phyloP scores from a whole-genome alignment of 2,797 vertebrate species.

The Catamblyrhynchus diadema region DNA sequence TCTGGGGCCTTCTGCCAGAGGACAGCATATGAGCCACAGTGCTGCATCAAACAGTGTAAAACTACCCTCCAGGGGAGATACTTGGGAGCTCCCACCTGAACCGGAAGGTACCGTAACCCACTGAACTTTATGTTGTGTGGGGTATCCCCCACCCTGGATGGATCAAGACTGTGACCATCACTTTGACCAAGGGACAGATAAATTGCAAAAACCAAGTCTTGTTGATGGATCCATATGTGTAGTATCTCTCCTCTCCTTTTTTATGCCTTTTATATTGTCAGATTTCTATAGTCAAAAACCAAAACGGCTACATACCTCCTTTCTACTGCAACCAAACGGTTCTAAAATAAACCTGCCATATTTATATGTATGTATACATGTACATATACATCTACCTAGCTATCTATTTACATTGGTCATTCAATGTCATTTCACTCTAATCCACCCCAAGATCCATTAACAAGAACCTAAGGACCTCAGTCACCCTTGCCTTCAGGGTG shows the following conservation, averaged over 20 bases:
- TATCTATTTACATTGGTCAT: neutral
- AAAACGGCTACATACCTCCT: neutral
- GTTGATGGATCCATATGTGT: no score
- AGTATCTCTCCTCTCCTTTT: neutral
- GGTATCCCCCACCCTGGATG: neutral
- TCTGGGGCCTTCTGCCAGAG: neutral
- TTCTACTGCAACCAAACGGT: neutral
- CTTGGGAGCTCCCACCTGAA: neutral
- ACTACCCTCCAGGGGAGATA: no score
- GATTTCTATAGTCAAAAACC: neutral
- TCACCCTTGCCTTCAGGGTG: neutral
- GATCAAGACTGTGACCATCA: neutral
- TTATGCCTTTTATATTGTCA: neutral
- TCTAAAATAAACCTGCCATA: neutral
- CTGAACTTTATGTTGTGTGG: neutral
- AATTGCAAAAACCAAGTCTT: neutral
- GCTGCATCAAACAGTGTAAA: neutral
- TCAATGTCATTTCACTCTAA: neutral
- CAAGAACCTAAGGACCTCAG: neutral
- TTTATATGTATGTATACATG: neutral
- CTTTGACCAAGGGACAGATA: fast-evolving
- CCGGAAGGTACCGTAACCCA: neutral
- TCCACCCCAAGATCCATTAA: neutral
- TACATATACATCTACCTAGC: neutral
- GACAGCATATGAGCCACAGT: neutral